Base-by-base conservation (phyloP, 2,888 invertebrate genomes). In the Drosophila koepferae region DNA sequence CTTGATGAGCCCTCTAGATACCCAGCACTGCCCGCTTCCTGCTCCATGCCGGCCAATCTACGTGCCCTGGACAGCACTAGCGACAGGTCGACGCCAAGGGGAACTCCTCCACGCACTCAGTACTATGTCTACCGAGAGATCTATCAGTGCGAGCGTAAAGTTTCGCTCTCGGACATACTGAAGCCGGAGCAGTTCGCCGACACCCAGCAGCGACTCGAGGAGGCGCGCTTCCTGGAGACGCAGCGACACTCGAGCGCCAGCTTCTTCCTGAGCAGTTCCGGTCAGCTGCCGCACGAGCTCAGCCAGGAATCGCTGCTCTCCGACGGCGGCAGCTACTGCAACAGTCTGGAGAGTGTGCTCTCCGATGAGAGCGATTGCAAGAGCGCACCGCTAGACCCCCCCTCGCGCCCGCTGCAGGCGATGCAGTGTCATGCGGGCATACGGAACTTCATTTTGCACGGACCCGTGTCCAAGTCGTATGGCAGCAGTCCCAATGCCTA, bases 331-430 rank as follows among this genome's bases (percentile, higher is more conserved):
- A 94, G 95, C 70, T 96, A 96, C 86, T 96, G 96, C 87, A 96
- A 96, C 86, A 97, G 97, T 65, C 94, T 97, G 86, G 97, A 97
- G 90, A 97, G 97, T 85, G 95, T 97, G 7, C 91, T 97, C 0
- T 97, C 97, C 0, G 97, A 97, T 91, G 97, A 97, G 76, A 96
- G 96, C 0, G 96, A 96, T 81, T 96, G 96, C 8, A 96, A 96
- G 92, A 96, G 96, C 63, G 97, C 96, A 0, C 97, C 97, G 0
- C 91, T 97, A 41, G 97, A 96, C 91, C 80, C 78, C 92, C 80
- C 78, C 28, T 62, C 79, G 0, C 59, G 71, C 0, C 81, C 80
- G 0, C 10, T 81, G 8, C 82, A 77, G 9, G 68, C 84, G 1
- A 81, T 91, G 79, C 91, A 90, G 16, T 85, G 86, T 1, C 91